Conservation (phyloP, 1,140 invertebrate genomes). For the Arctopsyche grandis region DNA sequence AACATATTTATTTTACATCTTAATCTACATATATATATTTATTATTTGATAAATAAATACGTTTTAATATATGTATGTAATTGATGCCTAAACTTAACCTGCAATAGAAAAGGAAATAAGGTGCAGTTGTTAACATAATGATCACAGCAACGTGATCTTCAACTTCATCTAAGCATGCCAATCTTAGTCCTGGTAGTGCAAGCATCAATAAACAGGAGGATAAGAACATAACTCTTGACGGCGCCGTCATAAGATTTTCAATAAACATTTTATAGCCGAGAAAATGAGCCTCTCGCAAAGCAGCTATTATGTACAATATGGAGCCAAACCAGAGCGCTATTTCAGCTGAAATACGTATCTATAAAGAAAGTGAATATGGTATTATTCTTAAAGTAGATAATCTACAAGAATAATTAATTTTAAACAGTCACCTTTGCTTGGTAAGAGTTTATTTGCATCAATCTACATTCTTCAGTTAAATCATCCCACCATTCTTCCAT, state of each 20-base stretch:
- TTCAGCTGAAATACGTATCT: slow-evolving; percentile 76
- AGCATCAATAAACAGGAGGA: slow-evolving; percentile 90
- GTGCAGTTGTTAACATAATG: slow-evolving; percentile 95
- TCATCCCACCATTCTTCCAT: slow-evolving; percentile 76
- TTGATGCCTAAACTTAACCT: slow-evolving; percentile 67
- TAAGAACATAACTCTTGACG: slow-evolving; percentile 87
- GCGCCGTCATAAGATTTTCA: slow-evolving; percentile 82
- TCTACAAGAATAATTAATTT: slow-evolving; percentile 5
- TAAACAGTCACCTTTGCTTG: slow-evolving; percentile 65
- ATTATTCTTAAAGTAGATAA: not conserved
- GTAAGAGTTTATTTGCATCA: slow-evolving; percentile 71
- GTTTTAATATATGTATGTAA: too few species aligned
- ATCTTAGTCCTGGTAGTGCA: slow-evolving; percentile 82
- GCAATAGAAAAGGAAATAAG: slow-evolving; percentile 99
- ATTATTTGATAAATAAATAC: not conserved
- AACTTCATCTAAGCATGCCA: slow-evolving; percentile 83
- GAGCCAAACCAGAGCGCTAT: slow-evolving; percentile 79
- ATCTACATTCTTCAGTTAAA: slow-evolving; percentile 74
- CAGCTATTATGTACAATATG: slow-evolving; percentile 82
- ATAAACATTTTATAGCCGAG: slow-evolving; percentile 90
- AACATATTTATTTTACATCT: not conserved
- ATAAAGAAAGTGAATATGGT: slow-evolving; percentile 34
- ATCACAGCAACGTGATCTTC: slow-evolving; percentile 93
- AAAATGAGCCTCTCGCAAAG: slow-evolving; percentile 83
- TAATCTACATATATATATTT: not conserved